Conservation (phyloP, 2,113 vertebrate genomes). For the Crotalus horridus region DNA sequence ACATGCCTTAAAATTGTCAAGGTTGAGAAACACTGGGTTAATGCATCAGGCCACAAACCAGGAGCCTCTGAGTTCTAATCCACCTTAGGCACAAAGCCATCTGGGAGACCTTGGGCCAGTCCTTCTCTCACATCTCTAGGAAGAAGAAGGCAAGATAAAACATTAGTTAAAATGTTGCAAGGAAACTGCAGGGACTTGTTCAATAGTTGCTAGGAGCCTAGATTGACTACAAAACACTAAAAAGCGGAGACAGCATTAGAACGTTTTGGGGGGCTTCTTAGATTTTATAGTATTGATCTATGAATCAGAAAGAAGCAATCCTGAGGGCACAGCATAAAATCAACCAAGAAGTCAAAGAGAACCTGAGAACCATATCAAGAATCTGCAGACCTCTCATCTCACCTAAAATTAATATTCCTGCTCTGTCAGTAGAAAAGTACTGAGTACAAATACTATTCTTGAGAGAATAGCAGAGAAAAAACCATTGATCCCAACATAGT, state of each 20-base stretch:
- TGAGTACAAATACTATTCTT: not conserved
- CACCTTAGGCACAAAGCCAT: not conserved
- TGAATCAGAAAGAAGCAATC: not conserved
- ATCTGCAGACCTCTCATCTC: not conserved
- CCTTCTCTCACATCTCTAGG: not conserved
- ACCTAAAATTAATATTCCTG: not conserved
- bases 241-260: not conserved
- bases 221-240: not conserved
- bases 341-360: not conserved
- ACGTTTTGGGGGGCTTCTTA: not conserved
- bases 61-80: not conserved
- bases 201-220: not conserved
- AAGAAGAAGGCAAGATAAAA: not conserved
- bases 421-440: not conserved
- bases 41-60: not conserved
- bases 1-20: too few species aligned
- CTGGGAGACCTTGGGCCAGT: not conserved
- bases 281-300: not conserved
- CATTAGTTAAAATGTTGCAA: not conserved
- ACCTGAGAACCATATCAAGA: not conserved
- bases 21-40: too few species aligned
- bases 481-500: not conserved
- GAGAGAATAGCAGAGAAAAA: not conserved
- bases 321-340: not conserved
- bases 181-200: not conserved